Evolutionary conservation across 2,888 invertebrate genomes (phyloP), one percentile per base, ranked within the genome.

Genomic region (Matsumyia berberina): DNA sequence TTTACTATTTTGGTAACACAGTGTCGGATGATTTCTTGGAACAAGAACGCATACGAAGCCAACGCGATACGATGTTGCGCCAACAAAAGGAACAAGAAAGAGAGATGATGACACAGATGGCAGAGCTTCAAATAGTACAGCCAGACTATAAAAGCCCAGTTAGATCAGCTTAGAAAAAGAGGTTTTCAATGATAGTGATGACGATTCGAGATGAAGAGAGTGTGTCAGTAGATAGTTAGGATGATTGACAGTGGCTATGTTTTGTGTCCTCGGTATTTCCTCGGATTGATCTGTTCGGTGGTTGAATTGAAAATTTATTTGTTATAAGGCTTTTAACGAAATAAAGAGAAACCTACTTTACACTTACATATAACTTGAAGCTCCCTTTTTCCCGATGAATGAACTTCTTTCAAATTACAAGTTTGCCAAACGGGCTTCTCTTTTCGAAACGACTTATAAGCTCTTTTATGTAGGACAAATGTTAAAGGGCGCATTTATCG

Each of bases 131-230:
- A 57, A 33, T 35, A 24, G 44, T 37, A 9, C 29, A 37, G 6
- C 11, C 51, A 5, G 62, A 67, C 9, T 24, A 17, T 33, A 79
- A 83, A 37, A 57, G 49, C 37, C 62, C 60, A 7, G 57, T 83
- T 31, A 83, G 37, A 42, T 83, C 83, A 9, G 83, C 83, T 55
- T 83, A 83, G 57, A n/a, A 0, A 15, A 5, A 11, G n/a, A n/a
- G 15, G 7, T 2, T 11, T 7, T 4, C 24, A 24, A 57, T 11
- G 24, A 4, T 8, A 6, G 2, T 29, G 9, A 2, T 42, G 9
- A 2, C 31, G 17, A 24, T 24, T 1, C 15, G 12, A 33, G 6
- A 62, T 12, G 5, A 12, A 19, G 19, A 53, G 12, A 29, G 3
- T 6, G 31, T 9, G 11, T 31, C 15, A 12, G 5, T 15, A 15